Base-by-base conservation (phyloP, 2,797 vertebrate species). In the Esox masquinongy region DNA sequence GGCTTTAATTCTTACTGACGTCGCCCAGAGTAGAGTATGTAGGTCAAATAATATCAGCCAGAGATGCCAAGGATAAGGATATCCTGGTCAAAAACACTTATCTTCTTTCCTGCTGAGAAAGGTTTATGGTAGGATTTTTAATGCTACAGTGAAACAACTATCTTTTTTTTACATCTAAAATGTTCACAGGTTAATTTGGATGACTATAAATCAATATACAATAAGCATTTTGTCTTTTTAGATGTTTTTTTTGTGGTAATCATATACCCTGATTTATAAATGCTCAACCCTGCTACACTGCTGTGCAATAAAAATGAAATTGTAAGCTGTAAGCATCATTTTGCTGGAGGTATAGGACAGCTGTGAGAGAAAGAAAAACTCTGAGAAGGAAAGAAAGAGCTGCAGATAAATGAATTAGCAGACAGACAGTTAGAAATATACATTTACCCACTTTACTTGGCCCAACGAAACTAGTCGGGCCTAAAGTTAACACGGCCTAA, bases 301-400 rank as follows among this genome's bases (percentile, higher is more conserved):
- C 50, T 19, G 50, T n/a, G 50, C 16, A 53, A 53, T 53, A 19
- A 7, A 53, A 53, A 53, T 53, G 4, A 53, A 19, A 19, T 16
- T 19, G 7, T 53, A 53, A 53, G 50, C 50, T 53, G 50, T 19
- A 53, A 19, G 50, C 50, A 19, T 53, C 50, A 53, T 53, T 53
- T 19, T 53, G 17, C 50, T n/a, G 17, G 50, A 19, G 50, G 50
- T 53, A n/a, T 53, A 70, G 68, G 39, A 15, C 19, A 24, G 19
- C 36, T 24, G 39, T n/a, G n/a, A 36, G 49, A 53, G 50, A 53
- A 5, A 63, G 24, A 15, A 22, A 29, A 19, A 64, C 79, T 71
- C 74, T 68, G 68, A 77, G 74, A 77, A 16, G 19, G 26, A 22
- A 11, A 64, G 61, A 64, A 16, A 22, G 50, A 53, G 50, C 7